phyloP scores from a whole-genome alignment of 2,888 invertebrate species.

The Schizotus pectinicornis region DNA sequence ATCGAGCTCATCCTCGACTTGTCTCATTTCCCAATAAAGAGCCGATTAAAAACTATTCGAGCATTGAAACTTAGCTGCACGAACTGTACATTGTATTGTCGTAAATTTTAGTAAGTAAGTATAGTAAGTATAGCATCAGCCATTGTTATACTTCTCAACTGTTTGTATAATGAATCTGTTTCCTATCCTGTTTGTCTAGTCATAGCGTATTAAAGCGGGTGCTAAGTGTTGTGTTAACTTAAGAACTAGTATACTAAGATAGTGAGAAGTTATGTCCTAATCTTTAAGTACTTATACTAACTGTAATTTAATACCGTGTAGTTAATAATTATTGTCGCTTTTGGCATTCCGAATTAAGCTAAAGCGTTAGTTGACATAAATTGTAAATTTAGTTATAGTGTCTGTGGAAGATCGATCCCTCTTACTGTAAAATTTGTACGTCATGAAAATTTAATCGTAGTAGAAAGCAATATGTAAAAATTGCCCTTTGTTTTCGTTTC shows the following conservation, averaged over 20 bases:
- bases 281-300: neutral
- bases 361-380: too few species aligned
- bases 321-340: neutral
- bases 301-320: neutral
- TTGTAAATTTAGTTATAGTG: too few species aligned
- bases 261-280: slow-evolving; percentile 8
- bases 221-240: slow-evolving; percentile 23
- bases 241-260: slow-evolving; percentile 1
- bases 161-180: slow-evolving; percentile 4
- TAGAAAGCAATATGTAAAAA: neutral
- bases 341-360: neutral
- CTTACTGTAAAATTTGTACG: too few species aligned
- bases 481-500: too few species aligned
- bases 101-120: neutral
- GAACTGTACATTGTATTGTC: too few species aligned
- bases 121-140: slow-evolving; percentile 31
- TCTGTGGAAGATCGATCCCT: too few species aligned
- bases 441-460: too few species aligned
- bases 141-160: slow-evolving; percentile 30
- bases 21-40: too few species aligned
- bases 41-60: too few species aligned
- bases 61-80: too few species aligned
- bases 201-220: slow-evolving; percentile 24
- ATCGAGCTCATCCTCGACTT: too few species aligned
- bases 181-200: slow-evolving; percentile 9